Conservation (phyloP, 2,113 vertebrate genomes). For the Eretmochelys imbricata region DNA sequence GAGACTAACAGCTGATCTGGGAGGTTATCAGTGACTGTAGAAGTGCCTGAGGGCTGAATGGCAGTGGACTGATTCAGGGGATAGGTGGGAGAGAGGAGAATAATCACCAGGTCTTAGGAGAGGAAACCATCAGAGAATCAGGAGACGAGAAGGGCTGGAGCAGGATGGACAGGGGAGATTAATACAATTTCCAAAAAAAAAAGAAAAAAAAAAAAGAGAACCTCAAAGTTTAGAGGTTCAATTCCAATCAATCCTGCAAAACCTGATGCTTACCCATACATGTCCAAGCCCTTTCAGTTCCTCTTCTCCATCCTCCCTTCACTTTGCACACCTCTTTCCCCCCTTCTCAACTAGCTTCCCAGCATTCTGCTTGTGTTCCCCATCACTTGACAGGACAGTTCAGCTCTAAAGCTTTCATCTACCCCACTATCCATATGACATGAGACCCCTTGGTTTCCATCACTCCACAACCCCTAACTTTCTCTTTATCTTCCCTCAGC, state of each 20-base stretch:
- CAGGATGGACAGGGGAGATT: neutral
- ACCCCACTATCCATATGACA: neutral
- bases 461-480: neutral
- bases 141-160: neutral
- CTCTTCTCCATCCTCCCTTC: neutral
- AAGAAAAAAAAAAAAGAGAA: too few species aligned
- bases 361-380: neutral
- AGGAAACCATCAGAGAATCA: neutral
- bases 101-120: rapidly evolving
- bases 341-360: neutral
- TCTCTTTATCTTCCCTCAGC: neutral
- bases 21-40: neutral
- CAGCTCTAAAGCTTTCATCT: neutral
- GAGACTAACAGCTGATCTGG: neutral
- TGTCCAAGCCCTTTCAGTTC: neutral
- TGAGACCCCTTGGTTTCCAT: neutral
- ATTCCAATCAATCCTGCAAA: rapidly evolving
- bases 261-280: neutral
- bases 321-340: neutral
- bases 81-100: rapidly evolving
- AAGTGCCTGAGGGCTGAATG: neutral
- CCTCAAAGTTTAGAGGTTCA: neutral
- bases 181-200: neutral
- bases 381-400: neutral
- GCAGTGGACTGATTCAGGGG: neutral